These are phyloP conservation scores for Vollenhovia emeryi DNA, from an alignment of 1,140 invertebrate genomes.

Conservation along the genomic window DNA sequence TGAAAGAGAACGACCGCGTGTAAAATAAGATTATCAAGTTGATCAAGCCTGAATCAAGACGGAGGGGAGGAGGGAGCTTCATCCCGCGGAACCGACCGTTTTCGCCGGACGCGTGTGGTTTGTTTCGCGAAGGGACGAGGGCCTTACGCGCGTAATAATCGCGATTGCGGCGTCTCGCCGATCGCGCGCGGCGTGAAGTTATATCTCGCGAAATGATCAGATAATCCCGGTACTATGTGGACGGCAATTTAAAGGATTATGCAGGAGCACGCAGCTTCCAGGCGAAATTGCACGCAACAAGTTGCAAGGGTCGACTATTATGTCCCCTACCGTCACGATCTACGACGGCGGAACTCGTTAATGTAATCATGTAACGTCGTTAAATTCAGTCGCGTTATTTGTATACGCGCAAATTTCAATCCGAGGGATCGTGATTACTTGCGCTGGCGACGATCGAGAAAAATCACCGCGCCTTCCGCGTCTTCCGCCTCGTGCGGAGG, in stretches of 20 bases:
- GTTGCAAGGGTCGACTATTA: conserved; percentile 62
- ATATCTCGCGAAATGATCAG: conserved; percentile 3
- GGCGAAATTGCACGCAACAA: conserved; percentile 67
- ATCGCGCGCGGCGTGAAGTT: background rate
- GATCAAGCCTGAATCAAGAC: background rate
- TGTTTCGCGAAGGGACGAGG: background rate
- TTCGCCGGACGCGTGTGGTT: background rate
- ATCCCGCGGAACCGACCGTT: no score
- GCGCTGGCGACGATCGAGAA: background rate
- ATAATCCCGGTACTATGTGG: conserved; percentile 21
- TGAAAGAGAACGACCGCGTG: conserved; percentile 65
- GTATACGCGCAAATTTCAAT: background rate
- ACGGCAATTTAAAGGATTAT: conserved; percentile 49
- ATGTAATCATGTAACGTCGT: conserved; percentile 35
- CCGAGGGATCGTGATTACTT: background rate
- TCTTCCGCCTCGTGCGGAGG: background rate
- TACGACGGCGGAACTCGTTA: background rate
- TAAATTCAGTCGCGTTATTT: background rate
- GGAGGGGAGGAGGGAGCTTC: no score
- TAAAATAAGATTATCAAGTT: background rate
- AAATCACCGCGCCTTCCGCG: background rate
- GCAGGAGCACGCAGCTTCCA: conserved; percentile 47
- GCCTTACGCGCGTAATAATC: background rate
- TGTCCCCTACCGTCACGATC: conserved; percentile 8
- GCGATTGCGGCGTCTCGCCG: no score